A percentile compares a stretch with the other conserved stretches of the same genome.
These are phyloP conservation scores for Tragelaphus strepsiceros DNA, from an alignment of 2,113 vertebrate genomes.

Conservation along the genomic window DNA sequence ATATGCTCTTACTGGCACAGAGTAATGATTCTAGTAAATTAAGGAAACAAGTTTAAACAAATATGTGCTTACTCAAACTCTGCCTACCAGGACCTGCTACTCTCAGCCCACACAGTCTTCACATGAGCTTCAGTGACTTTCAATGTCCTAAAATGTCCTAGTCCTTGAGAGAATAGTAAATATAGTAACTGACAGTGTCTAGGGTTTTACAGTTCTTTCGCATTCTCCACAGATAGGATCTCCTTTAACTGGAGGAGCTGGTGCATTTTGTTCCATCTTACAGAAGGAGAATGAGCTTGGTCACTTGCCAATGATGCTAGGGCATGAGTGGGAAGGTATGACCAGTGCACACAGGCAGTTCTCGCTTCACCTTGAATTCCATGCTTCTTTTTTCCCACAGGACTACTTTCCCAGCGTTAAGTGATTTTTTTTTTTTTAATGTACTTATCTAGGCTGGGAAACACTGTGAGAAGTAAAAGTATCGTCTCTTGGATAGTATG, in stretches of 20 bases:
- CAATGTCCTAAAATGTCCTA: background rate
- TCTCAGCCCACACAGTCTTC: background rate
- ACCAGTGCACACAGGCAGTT: background rate
- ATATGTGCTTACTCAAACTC: background rate
- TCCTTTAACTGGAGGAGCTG: background rate
- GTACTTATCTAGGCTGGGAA: background rate
- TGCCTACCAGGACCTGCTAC: background rate
- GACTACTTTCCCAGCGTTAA: background rate
- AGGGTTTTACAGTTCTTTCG: background rate
- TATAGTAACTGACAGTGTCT: background rate
- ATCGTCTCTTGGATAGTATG: background rate
- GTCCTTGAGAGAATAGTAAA: background rate
- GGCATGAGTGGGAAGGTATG: background rate
- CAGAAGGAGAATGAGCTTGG: background rate
- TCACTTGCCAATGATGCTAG: background rate
- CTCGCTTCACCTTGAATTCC: background rate
- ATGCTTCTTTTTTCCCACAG: background rate
- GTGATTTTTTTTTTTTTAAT: background rate
- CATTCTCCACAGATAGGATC: background rate
- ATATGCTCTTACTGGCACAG: background rate
- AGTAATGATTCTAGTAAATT: background rate
- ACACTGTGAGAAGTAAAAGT: background rate
- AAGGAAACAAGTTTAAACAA: constrained; percentile 39
- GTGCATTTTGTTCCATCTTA: background rate
- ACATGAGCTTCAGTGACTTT: background rate